Evolutionary conservation across 2,797 vertebrate species (phyloP), one percentile per base, ranked within the genome.

Genomic region (Anabacerthia variegaticeps): DNA sequence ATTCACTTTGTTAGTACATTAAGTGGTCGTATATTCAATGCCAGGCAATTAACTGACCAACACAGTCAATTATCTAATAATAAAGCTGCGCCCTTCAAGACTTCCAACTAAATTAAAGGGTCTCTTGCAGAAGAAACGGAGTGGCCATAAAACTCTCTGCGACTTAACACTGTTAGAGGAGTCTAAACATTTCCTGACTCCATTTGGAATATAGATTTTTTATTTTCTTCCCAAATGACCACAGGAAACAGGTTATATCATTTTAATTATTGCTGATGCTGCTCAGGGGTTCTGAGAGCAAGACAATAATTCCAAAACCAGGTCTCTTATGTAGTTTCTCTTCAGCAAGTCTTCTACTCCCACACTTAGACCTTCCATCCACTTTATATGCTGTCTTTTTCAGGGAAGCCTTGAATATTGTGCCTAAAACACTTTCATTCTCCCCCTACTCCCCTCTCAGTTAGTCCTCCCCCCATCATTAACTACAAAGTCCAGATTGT

Each of bases 191-290:
- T 95, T 96, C 96, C 95, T 65, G 82, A 96, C 94, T 96, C 96
- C 95, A 95, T 96, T 96, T 97, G 90, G 84, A 96, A 93, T 96
- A 97, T 77, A 75, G 92, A 96, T 88, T 96, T 97, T 97, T 97
- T 96, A 94, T 94, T 92, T 96, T 96, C 85, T 92, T 97, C 96
- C 93, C 96, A 92, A 93, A 95, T 89, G 97, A 97, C 93, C 82
- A 84, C 83, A 96, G 82, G 91, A 96, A 96, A 94, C 95, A 88
- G 89, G 88, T 97, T 96, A 93, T 97, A 97, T 96, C 72, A 95
- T 97, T 97, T 97, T 97, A 97, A 97, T 97, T 97, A 97, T 91
- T 96, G 95, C 94, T 97, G 92, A 94, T 96, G 94, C 76, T 96
- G 87, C 92, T 96, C 82, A 88, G 87, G 78, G 92, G 94, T 93